Base-by-base conservation (phyloP, 1,140 invertebrate species). In the Euwallacea similis region DNA sequence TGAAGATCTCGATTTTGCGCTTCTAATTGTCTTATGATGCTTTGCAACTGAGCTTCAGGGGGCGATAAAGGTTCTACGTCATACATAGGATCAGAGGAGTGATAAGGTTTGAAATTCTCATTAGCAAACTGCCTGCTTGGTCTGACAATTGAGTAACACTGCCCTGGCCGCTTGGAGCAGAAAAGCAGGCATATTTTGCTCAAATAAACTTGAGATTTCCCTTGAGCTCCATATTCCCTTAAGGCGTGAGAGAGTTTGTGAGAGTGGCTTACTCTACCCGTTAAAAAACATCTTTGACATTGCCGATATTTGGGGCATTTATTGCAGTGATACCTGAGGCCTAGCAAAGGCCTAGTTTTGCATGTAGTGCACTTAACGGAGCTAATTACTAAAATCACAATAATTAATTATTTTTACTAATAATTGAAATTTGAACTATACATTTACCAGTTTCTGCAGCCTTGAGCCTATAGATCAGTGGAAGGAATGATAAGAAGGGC, bases 251-350 rank as follows among this genome's bases (percentile, higher is more conserved):
- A 85, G 9, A 89, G 78, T 83, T 91, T 92, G 79, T 93, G 91
- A 50, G 84, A 85, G 81, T 89, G 88, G 15, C 84, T 86, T 62
- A 84, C 85, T 71, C 85, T 79, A n/a, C 89, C 90, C 71, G 85
- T 86, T 78, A 92, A 90, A 82, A 93, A 93, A 81, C 91, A 93
- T 67, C 86, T 86, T 79, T 93, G 91, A 80, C 91, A 93, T 73
- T 91, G 85, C 79, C 90, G 88, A 79, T 89, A 91, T 73, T 86
- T 88, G 70, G 91, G 86, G 80, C 91, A 93, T 73, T 86, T 86
- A 60, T 91, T 79, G 80, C 91, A 93, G 65, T 87, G 86, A 81
- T 93, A 93, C 50, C 84, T 78, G 50, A 88, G 76, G 7, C 87
- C 87, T 71, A 82, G 76, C 44, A 88, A 81, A 7, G 86, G 85